Evolutionary conservation across 2,888 invertebrate species (phyloP).

Genomic region (Thecocarcelia acutangulata): DNA sequence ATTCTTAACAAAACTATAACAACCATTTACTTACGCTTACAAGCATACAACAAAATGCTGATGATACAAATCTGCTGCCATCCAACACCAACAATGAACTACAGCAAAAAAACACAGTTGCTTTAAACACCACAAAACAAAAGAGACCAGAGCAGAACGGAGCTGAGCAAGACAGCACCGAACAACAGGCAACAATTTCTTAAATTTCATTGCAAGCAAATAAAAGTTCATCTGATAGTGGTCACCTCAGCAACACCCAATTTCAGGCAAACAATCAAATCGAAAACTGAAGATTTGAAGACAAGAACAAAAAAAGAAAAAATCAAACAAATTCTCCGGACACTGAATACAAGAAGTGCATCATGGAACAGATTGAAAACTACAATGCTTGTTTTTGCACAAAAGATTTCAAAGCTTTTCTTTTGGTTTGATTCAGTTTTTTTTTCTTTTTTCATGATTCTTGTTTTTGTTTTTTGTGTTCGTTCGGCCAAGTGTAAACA

Average conservation of each 20-base stretch:
- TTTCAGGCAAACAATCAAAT: constrained; percentile 50
- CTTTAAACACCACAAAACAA: constrained; percentile 5
- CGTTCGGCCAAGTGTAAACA: constrained; percentile 67
- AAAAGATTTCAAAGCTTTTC: constrained; percentile 12
- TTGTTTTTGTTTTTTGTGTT: constrained; percentile 30
- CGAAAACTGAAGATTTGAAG: constrained; percentile 10
- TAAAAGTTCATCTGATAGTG: constrained; percentile 68
- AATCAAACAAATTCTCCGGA: constrained; percentile 24
- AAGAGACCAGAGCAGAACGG: neutral
- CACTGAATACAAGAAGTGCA: constrained; percentile 24
- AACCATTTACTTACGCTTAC: constrained; percentile 49
- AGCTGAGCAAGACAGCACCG: no score
- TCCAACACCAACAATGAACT: constrained; percentile 22
- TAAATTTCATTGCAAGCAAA: constrained; percentile 65
- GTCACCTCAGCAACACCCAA: constrained; percentile 66
- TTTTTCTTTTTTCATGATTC: no score
- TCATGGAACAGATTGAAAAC: constrained; percentile 21
- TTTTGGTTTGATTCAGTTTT: constrained; percentile 11
- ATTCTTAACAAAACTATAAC: constrained; percentile 43
- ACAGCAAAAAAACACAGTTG: constrained; percentile 9
- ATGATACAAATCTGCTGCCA: constrained; percentile 58
- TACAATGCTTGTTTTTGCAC: constrained; percentile 23
- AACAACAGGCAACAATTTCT: constrained; percentile 48
- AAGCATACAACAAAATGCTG: constrained; percentile 25
- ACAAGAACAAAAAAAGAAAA: neutral